These are phyloP conservation scores for Pegea sp. DNA, from an alignment of 23 tunicate genomes.

Conservation along the genomic window DNA sequence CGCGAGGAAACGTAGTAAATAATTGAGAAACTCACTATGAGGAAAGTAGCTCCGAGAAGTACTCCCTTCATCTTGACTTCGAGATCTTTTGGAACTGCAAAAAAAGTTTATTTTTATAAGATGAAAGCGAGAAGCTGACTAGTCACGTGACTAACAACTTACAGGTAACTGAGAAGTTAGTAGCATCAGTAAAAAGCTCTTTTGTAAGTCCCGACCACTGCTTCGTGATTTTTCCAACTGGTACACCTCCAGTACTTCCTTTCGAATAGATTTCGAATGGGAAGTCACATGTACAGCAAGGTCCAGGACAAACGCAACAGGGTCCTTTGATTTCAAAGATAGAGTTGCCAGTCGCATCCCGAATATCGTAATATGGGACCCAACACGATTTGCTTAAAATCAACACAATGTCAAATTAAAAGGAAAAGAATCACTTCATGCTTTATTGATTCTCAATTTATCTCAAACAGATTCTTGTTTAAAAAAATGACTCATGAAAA, in stretches of 20 bases:
- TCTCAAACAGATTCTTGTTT: no score
- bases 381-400: constrained; percentile 63
- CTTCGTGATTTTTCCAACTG: constrained; percentile 43
- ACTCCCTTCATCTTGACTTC: constrained; percentile 71
- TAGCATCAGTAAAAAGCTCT: constrained; percentile 79
- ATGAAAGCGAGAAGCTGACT: neutral
- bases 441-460: no score
- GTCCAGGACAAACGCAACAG: constrained; percentile 79
- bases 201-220: constrained; percentile 43
- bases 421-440: no score
- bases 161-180: constrained; percentile 57
- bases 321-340: constrained; percentile 76
- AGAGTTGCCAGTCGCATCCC: constrained; percentile 19
- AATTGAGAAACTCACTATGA: constrained; percentile 31
- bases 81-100: constrained; percentile 65
- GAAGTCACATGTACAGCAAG: constrained; percentile 73
- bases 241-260: constrained; percentile 6
- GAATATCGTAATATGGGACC: constrained; percentile 43
- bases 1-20: neutral
- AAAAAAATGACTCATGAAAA: no score
- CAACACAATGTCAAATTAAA: no score
- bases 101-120: neutral
- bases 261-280: constrained; percentile 54
- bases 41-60: constrained; percentile 79
- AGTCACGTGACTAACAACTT: neutral